Evolutionary conservation across 2,888 invertebrate genomes (phyloP).

Genomic region (Drosophila pseudotalamancana): DNA sequence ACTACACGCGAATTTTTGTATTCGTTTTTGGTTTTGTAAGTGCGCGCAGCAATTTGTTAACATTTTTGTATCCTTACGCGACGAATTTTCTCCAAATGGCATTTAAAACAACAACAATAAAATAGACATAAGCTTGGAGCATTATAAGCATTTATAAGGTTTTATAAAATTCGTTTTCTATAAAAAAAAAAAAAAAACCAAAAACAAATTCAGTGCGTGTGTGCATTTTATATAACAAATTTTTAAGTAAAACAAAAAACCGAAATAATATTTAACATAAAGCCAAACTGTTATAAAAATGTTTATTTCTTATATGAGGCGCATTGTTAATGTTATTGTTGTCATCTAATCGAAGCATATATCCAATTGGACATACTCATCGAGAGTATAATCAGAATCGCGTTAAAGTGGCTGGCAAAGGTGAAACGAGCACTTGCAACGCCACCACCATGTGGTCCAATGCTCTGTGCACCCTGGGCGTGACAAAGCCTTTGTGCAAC

Average conservation of each 20-base stretch:
- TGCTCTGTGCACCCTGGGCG: slow-evolving; percentile 85
- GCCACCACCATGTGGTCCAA: slow-evolving; percentile 84
- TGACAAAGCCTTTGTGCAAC: slow-evolving; percentile 85
- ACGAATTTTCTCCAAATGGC: slow-evolving; percentile 70
- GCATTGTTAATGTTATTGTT: slow-evolving; percentile 29
- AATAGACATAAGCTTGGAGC: slow-evolving; percentile 44
- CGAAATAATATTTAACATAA: background rate
- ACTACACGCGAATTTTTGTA: slow-evolving; percentile 16
- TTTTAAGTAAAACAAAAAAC: slow-evolving; percentile 23
- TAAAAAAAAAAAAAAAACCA: background rate
- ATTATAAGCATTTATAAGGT: slow-evolving; percentile 41
- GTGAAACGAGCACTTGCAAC: slow-evolving; percentile 67
- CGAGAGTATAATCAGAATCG: slow-evolving; percentile 39
- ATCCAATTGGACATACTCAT: slow-evolving; percentile 15
- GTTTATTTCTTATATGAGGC: slow-evolving; percentile 20
- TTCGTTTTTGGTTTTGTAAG: slow-evolving; percentile 32
- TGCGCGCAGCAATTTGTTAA: slow-evolving; percentile 50
- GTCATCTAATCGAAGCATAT: slow-evolving; percentile 8
- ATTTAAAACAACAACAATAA: slow-evolving; percentile 63
- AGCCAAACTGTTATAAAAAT: slow-evolving; percentile 21
- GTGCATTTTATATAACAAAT: slow-evolving; percentile 52
- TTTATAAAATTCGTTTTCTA: slow-evolving; percentile 44
- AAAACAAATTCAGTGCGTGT: slow-evolving; percentile 3
- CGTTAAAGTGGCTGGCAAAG: slow-evolving; percentile 81
- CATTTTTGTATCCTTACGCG: slow-evolving; percentile 44